Percentiles rank a stretch among this genome's conserved stretches.
Conservation (phyloP, 2,113 vertebrate genomes). For the Athene noctua region DNA sequence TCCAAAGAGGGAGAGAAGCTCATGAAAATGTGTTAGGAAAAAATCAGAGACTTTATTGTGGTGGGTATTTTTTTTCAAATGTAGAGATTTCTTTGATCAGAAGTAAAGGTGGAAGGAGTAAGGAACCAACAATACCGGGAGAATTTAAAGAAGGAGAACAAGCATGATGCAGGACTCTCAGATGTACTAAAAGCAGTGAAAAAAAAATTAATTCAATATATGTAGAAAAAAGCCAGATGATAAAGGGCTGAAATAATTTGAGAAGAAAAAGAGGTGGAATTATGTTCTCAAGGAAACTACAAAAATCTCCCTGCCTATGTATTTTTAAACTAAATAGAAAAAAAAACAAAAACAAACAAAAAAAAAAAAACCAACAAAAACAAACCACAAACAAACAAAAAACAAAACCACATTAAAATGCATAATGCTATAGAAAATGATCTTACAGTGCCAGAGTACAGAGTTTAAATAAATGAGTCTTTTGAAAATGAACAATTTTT, state of each 20-base stretch:
- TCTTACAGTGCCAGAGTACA: not conserved
- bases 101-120: not conserved
- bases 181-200: not conserved
- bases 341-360: not conserved
- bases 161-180: not conserved
- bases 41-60: not conserved
- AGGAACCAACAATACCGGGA: not conserved
- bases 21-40: not conserved
- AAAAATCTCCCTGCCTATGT: not conserved
- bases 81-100: not conserved
- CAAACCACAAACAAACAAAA: too few species aligned
- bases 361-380: too few species aligned
- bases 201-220: not conserved
- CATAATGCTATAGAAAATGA: not conserved
- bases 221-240: not conserved
- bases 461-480: not conserved
- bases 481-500: not conserved
- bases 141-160: not conserved
- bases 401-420: not conserved
- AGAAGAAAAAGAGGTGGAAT: not conserved
- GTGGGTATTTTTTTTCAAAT: not conserved
- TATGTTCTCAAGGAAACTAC: not conserved
- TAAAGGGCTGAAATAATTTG: not conserved
- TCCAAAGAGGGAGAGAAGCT: not conserved
- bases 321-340: not conserved